These are phyloP conservation scores for Salpingus planirostris DNA, from an alignment of 2,888 invertebrate species.

Conservation along the genomic window DNA sequence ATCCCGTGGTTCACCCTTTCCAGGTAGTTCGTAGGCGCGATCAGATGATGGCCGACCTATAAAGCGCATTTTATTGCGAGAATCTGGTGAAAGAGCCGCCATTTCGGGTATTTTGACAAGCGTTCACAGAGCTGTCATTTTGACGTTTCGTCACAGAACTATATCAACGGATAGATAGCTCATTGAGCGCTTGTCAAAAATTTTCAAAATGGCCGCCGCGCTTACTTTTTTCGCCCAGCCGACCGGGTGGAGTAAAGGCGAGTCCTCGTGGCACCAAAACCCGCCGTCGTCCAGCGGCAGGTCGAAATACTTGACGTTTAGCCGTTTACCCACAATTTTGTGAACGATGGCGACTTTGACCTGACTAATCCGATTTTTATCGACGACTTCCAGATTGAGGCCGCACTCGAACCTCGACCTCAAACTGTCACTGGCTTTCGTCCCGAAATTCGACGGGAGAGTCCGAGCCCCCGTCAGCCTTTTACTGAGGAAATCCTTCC, in stretches of 20 bases:
- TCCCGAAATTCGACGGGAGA: conserved; percentile 85
- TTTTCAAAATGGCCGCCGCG: no score
- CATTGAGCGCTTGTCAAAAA: no score
- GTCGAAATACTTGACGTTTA: conserved; percentile 86
- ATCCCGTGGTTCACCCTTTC: conserved; percentile 65
- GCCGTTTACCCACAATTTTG: conserved; percentile 84
- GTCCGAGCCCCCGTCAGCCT: conserved; percentile 92
- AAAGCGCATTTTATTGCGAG: no score
- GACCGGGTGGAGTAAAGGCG: conserved; percentile 88
- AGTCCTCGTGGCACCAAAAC: conserved; percentile 97
- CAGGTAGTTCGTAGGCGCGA: conserved; percentile 72
- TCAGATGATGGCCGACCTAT: conserved; percentile 77
- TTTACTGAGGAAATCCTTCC: conserved; percentile 91
- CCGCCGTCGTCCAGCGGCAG: conserved; percentile 71
- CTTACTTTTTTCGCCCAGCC: conserved; percentile 77
- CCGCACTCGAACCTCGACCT: conserved; percentile 76
- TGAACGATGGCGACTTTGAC: conserved; percentile 79
- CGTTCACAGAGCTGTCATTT: no score
- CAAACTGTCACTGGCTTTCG: conserved; percentile 75
- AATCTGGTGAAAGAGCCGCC: no score
- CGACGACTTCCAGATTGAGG: conserved; percentile 86
- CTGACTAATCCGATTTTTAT: conserved; percentile 91
- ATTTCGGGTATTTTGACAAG: no score
- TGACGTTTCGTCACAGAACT: no score
- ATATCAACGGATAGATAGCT: no score